A percentile compares a stretch with the other conserved stretches of the same genome.
These are phyloP conservation scores for Hoplostethus mediterraneus DNA, from an alignment of 2,797 vertebrate genomes.

Conservation along the genomic window DNA sequence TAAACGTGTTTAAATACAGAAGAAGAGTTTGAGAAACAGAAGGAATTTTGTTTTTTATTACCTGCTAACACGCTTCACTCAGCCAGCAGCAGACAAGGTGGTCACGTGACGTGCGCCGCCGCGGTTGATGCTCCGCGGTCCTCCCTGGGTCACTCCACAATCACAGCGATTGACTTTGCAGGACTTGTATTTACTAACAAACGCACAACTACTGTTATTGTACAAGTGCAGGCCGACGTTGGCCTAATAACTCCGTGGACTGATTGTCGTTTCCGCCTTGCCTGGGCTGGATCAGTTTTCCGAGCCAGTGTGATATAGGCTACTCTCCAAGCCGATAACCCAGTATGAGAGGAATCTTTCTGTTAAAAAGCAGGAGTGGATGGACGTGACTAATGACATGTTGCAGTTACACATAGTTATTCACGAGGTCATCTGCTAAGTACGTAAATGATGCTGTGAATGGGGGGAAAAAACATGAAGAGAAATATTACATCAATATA, in stretches of 20 bases:
- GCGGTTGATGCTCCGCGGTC: constrained; percentile 68
- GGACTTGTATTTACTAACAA: too few species aligned
- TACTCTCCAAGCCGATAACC: too few species aligned
- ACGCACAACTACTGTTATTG: too few species aligned
- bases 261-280: too few species aligned
- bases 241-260: too few species aligned
- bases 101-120: constrained; percentile 84
- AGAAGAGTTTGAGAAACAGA: constrained; percentile 18
- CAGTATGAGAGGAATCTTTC: too few species aligned
- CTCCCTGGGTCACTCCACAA: constrained; percentile 30
- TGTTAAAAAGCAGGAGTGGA: too few species aligned
- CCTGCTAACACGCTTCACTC: constrained; percentile 88
- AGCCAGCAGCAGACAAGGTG: constrained; percentile 84
- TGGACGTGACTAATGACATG: too few species aligned
- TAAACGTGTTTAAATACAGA: not conserved
- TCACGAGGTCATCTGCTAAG: not conserved
- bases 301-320: too few species aligned
- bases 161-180: constrained; percentile 22
- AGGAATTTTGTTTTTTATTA: constrained; percentile 80
- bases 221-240: too few species aligned
- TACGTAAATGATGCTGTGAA: not conserved
- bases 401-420: not conserved
- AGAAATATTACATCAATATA: constrained; percentile 80
- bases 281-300: too few species aligned
- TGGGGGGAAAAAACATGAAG: not conserved